Conservation (phyloP, 2,888 invertebrate genomes). For the Epinotia bilunana region DNA sequence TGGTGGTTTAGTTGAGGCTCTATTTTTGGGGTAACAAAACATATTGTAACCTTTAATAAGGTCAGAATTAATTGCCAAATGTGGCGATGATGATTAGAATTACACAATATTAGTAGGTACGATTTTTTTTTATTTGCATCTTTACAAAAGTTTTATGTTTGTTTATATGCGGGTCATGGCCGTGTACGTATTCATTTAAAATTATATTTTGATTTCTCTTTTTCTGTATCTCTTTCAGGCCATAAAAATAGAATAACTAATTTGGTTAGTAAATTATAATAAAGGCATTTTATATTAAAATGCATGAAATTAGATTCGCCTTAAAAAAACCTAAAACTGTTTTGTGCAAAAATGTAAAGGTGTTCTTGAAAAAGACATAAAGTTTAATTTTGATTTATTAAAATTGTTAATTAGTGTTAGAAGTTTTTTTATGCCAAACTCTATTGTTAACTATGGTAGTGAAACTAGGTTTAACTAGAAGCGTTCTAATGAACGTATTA, state of each 20-base stretch:
- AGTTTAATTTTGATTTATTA: conserved; percentile 20
- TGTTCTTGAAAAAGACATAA: conserved; percentile 24
- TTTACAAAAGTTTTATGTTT: conserved; percentile 22
- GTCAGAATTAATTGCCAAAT: no score
- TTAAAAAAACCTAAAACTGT: conserved; percentile 8
- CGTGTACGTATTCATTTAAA: background rate
- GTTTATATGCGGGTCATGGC: background rate
- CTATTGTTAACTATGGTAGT: conserved; percentile 17
- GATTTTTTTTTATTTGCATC: background rate
- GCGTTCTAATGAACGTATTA: background rate
- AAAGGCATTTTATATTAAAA: conserved; percentile 37
- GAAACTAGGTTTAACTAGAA: conserved; percentile 9
- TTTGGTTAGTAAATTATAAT: conserved; percentile 38
- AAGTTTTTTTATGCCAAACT: background rate
- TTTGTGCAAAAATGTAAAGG: conserved; percentile 16
- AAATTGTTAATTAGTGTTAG: conserved; percentile 6
- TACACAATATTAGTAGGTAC: background rate
- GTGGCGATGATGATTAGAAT: background rate
- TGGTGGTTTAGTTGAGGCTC: no score
- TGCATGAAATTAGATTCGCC: conserved; percentile 14
- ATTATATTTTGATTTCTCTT: background rate
- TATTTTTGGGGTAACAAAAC: no score
- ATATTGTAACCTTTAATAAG: no score
- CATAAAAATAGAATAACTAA: conserved; percentile 30
- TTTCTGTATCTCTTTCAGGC: conserved; percentile 35